Percentiles rank a stretch among this genome's conserved stretches.
Evolutionary conservation across 2,888 invertebrate genomes (phyloP).

Genomic region (Cancer borealis): DNA sequence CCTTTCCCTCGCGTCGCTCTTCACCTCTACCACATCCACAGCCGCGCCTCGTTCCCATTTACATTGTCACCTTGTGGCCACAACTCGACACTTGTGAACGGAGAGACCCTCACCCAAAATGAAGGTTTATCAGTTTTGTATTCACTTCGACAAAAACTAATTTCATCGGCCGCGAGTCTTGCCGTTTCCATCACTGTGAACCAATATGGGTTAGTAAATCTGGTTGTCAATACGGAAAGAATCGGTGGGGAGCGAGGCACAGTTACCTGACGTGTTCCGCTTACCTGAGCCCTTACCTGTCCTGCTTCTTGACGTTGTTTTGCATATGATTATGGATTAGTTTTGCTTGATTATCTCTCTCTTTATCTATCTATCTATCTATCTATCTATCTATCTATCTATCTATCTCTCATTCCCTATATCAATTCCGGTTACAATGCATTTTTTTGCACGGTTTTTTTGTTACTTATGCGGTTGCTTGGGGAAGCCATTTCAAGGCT

Average conservation of each 20-base stretch:
- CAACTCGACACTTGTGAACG: slow-evolving; percentile 38
- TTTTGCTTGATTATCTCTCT: not conserved
- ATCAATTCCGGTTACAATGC: not conserved
- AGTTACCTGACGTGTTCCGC: slow-evolving; percentile 43
- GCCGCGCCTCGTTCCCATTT: slow-evolving; percentile 32
- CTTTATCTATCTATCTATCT: not conserved
- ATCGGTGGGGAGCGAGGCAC: slow-evolving; percentile 35
- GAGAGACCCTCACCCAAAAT: slow-evolving; percentile 1
- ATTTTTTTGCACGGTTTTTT: not conserved
- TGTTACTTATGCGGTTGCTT: slow-evolving; percentile 26
- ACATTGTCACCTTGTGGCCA: slow-evolving; percentile 51
- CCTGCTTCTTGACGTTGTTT: slow-evolving; percentile 4
- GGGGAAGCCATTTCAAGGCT: not conserved
- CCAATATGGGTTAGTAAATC: slow-evolving; percentile 50
- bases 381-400: slow-evolving; percentile 2
- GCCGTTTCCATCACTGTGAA: slow-evolving; percentile 39
- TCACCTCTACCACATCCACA: not conserved
- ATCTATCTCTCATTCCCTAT: not conserved
- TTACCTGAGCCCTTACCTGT: slow-evolving; percentile 21
- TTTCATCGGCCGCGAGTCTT: slow-evolving; percentile 44
- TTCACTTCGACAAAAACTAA: slow-evolving; percentile 47
- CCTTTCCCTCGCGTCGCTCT: slow-evolving; percentile 8
- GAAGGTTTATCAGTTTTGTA: slow-evolving; percentile 43
- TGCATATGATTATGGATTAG: not conserved
- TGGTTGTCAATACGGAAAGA: slow-evolving; percentile 43